Percentiles rank a stretch among this genome's conserved stretches.
These are phyloP conservation scores for Ptilodon capucinus DNA, from an alignment of 2,888 invertebrate species.

Conservation along the genomic window DNA sequence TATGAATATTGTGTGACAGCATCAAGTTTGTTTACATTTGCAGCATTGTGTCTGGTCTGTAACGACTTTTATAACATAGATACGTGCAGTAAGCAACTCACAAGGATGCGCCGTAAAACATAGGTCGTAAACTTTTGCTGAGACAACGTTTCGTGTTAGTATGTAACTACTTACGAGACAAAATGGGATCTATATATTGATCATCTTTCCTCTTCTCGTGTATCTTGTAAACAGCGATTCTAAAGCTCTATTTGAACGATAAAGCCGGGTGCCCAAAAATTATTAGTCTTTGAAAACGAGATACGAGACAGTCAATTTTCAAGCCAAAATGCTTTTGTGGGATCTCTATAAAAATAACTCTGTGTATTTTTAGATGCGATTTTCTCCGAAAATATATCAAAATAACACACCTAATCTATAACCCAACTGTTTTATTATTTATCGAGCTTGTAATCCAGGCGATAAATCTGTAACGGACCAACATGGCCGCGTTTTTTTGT, in stretches of 20 bases:
- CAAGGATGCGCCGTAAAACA: neutral
- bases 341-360: no score
- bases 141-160: neutral
- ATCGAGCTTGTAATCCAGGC: slow-evolving; percentile 61
- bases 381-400: neutral
- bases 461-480: slow-evolving; percentile 71
- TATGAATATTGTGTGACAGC: no score
- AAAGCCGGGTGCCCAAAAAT: no score
- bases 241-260: no score
- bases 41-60: neutral
- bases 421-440: slow-evolving; percentile 34
- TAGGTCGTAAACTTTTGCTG: neutral
- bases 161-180: neutral
- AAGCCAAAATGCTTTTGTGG: no score
- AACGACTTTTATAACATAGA: neutral
- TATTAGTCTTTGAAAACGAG: no score
- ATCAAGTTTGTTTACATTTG: neutral
- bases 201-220: no score
- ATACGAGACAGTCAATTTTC: no score
- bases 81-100: neutral
- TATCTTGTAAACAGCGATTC: no score
- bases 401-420: neutral
- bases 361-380: no score
- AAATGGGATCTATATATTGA: no score
- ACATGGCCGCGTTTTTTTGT: slow-evolving; percentile 71